Base-by-base conservation (phyloP, 1,140 invertebrate genomes). In the Zaprionus taronus region DNA sequence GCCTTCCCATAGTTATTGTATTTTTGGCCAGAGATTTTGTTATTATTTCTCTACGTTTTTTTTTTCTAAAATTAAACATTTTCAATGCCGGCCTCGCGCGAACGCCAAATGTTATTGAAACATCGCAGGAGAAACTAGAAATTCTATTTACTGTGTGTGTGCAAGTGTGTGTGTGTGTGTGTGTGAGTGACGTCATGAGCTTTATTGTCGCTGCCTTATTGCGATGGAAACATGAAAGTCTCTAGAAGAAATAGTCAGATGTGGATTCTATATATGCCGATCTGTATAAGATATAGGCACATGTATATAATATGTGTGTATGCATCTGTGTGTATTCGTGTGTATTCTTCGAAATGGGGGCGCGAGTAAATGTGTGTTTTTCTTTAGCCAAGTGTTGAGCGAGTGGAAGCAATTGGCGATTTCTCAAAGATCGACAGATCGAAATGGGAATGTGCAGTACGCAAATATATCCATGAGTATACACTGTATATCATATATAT, bases 1-100 rank as follows among this genome's bases (percentile, higher is more conserved):
- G 79, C 69, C 65, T 44, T n/a, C 11, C 20, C 69, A 17, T 12
- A 22, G 22, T 14, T 72, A 53, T 65, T 79, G 17, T 84, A 72
- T 83, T 80, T 84, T 67, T 67, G 78, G 72, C 61, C 81, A 83
- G 69, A 67, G 34, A 69, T 72, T 72, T 80, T 83, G 77, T 70
- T 80, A 70, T 83, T 80, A 72, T 76, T 83, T 62, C 65, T 79
- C 61, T 65, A 64, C 51, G 80, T 26, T 38, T 61, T 41, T 80
- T 20, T 86, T 69, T 72, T 87, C 84, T 89, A 89, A 89, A 83
- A 78, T 89, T 89, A 89, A 87, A 89, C 63, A 79, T 77, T 81
- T 89, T 89, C 83, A 89, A 89, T 83, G 84, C 81, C 83, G 84
- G 80, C 84, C 83, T 87, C 80, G 80, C 65, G 20, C 53, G 69